phyloP scores from a whole-genome alignment of 2,113 vertebrate species.

The Chloropsis cyanopogon region DNA sequence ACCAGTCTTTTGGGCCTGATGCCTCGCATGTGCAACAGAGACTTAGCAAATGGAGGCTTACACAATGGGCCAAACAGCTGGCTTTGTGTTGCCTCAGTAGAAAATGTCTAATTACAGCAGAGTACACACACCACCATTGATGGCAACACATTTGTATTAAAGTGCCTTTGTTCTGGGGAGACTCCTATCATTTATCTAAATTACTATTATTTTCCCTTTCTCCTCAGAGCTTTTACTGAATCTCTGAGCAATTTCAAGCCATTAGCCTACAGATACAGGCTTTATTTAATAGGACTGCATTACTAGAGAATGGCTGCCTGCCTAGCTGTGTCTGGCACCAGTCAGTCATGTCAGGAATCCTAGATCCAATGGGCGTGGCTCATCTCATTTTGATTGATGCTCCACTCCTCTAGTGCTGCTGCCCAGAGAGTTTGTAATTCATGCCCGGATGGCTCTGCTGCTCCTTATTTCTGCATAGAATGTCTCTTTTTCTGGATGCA shows the following conservation, averaged over 20 bases:
- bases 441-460: background rate
- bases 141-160: conserved; percentile 61
- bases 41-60: background rate
- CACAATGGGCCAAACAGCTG: conserved; percentile 55
- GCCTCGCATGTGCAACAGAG: background rate
- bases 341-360: background rate
- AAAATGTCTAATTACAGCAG: conserved; percentile 60
- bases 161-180: conserved; percentile 46
- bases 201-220: conserved; percentile 62
- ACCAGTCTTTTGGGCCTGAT: background rate
- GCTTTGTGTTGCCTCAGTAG: conserved; percentile 45
- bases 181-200: conserved; percentile 65
- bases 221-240: conserved; percentile 58
- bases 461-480: background rate
- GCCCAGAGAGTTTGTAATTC: conserved; percentile 17
- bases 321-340: conserved; percentile 27
- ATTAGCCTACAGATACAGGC: conserved; percentile 42
- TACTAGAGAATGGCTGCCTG: conserved; percentile 18
- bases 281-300: conserved; percentile 31
- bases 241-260: conserved; percentile 51
- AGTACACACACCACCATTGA: conserved; percentile 18
- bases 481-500: background rate
- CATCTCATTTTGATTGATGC: conserved; percentile 6
- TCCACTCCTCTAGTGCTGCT: background rate
- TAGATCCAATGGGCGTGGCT: conserved; percentile 7